These are phyloP conservation scores for Desmophyllum pertusum DNA, from an alignment of 92 coral and sea anemone species.

Conservation along the genomic window DNA sequence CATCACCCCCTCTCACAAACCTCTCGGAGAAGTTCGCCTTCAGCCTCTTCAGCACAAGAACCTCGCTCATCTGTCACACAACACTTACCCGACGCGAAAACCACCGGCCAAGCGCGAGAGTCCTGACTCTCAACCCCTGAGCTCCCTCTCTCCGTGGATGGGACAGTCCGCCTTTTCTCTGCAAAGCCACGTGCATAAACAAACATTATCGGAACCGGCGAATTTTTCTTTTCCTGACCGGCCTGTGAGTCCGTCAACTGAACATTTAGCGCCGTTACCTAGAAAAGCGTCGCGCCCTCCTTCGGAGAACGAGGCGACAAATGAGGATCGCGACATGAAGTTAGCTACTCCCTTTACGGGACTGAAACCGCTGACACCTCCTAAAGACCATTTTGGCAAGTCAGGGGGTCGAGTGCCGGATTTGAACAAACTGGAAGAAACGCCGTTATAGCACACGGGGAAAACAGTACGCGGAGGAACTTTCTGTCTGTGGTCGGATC, in stretches of 20 bases:
- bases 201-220: conserved; percentile 72
- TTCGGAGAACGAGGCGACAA: conserved; percentile 71
- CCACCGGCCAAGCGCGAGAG: conserved; percentile 66
- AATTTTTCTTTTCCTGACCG: conserved; percentile 69
- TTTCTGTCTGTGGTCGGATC: background rate
- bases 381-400: conserved; percentile 55
- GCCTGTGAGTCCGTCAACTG: conserved; percentile 79
- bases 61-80: conserved; percentile 66
- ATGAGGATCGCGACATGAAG: conserved; percentile 63
- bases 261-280: conserved; percentile 72
- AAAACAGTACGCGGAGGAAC: background rate
- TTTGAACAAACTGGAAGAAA: conserved; percentile 79
- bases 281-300: conserved; percentile 87
- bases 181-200: conserved; percentile 67
- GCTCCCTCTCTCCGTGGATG: conserved; percentile 66
- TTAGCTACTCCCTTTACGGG: conserved; percentile 38
- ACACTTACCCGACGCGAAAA: conserved; percentile 65
- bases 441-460: conserved; percentile 59
- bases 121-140: conserved; percentile 64
- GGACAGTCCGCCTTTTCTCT: conserved; percentile 55
- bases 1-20: conserved; percentile 60
- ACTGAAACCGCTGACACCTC: conserved; percentile 72
- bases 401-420: conserved; percentile 65
- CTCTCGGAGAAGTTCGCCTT: conserved; percentile 82
- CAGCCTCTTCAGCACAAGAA: conserved; percentile 86